Percentiles rank a stretch among this genome's conserved stretches.
These are phyloP conservation scores for Cygnus buccinator DNA, from an alignment of 2,113 vertebrate species.

Conservation along the genomic window DNA sequence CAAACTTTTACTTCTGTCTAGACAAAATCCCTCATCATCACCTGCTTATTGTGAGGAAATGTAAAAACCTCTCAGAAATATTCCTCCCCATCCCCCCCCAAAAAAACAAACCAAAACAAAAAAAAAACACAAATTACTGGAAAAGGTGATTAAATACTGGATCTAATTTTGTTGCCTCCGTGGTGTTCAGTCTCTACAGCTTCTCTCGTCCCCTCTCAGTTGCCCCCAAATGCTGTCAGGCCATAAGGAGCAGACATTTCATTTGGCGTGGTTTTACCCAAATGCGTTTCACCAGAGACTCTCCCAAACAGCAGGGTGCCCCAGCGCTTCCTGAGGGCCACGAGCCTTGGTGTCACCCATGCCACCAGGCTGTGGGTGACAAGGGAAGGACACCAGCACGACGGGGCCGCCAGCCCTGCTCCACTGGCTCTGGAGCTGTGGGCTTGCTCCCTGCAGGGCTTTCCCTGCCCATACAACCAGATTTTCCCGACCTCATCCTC, in stretches of 20 bases:
- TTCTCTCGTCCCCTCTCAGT: neutral
- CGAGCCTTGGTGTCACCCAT: neutral
- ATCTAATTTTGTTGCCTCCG: neutral
- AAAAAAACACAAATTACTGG: neutral
- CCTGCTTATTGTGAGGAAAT: constrained; percentile 4
- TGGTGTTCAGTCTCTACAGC: neutral
- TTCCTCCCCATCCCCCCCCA: neutral
- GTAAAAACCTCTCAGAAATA: neutral
- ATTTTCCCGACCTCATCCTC: too few species aligned
- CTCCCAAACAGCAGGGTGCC: neutral
- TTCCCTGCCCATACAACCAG: too few species aligned
- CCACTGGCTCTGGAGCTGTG: too few species aligned
- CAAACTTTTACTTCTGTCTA: neutral
- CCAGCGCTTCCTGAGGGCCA: neutral
- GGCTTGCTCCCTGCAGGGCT: too few species aligned
- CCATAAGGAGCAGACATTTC: neutral
- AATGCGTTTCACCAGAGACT: neutral
- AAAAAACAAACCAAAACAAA: too few species aligned
- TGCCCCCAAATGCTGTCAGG: neutral
- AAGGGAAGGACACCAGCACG: neutral
- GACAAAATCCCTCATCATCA: neutral
- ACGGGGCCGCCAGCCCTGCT: rapidly evolving
- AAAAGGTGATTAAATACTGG: neutral
- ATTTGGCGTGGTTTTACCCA: neutral
- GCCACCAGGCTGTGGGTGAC: neutral